Base-by-base conservation (phyloP, 2,797 vertebrate genomes). In the Novumbra hubbsi region DNA sequence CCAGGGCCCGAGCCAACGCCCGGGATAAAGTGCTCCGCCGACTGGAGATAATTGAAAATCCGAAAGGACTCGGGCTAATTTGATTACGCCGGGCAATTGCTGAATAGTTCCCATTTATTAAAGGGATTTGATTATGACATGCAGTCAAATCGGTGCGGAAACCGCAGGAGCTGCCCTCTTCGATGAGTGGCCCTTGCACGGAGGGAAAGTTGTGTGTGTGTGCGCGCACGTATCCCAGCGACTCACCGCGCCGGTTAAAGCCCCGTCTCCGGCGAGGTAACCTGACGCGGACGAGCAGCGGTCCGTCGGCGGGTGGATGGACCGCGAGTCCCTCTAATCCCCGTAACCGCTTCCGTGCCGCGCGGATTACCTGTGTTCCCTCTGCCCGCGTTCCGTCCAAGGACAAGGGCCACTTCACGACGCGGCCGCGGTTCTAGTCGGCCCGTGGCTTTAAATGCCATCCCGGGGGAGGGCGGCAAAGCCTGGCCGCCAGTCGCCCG, bases 1-100 rank as follows among this genome's bases (percentile, higher is more conserved):
- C 69, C 85, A 80, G 88, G 79, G 84, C 88, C 85, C 73, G 76
- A 82, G 87, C 73, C 82, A 72, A 77, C 83, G 83, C 80, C 81
- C 73, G 0, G 83, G 93, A 93, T 92, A 91, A 94, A 95, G 94
- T 84, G 92, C 94, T 94, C 92, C 84, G 28, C 81, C 69, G 84
- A 89, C 90, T 90, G 91, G 83, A 95, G 94, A 95, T 96, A 95
- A 96, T 95, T 96, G 95, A 95, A 96, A 96, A 96, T 95, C 94
- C 94, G 95, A 95, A 96, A 96, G 94, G 94, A 95, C 95, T 96
- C 91, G 88, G 83, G 93, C 94, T 96, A 96, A 95, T 96, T 96
- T 94, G 93, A 96, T 96, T 96, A 95, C 90, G 89, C 89, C 93
- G 90, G 93, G 93, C 91, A 80, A 79, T 90, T 85, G 92, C 85